Conservation (phyloP, 1,140 invertebrate species). For the Heliconius himera region DNA sequence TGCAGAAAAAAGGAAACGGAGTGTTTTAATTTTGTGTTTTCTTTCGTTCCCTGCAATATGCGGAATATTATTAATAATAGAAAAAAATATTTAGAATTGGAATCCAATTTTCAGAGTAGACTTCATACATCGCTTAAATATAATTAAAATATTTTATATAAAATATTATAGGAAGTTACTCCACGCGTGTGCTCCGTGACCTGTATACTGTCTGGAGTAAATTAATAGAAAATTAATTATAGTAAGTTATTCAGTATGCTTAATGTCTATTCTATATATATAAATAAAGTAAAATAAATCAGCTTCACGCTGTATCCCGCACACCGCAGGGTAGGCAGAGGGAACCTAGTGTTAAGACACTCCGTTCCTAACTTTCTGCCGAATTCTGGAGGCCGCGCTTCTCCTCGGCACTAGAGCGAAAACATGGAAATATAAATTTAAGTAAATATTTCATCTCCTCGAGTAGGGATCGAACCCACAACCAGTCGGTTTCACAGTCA, state of each 20-base stretch:
- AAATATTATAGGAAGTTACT: background rate
- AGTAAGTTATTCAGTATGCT: background rate
- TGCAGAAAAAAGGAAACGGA: background rate
- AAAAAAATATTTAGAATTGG: background rate
- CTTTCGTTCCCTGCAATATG: background rate
- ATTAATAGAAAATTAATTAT: conserved; percentile 12
- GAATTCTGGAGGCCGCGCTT: no score
- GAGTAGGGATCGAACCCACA: no score
- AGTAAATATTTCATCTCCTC: no score
- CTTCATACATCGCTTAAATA: background rate
- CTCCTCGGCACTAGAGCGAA: no score
- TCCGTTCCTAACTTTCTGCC: no score
- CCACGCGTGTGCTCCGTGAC: background rate
- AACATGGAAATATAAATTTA: no score
- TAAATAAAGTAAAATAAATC: background rate
- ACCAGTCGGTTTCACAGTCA: no score
- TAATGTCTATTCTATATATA: background rate
- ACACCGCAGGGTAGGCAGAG: no score
- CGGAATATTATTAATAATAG: background rate
- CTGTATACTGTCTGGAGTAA: background rate
- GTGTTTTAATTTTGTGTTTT: background rate
- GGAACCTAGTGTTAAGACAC: no score
- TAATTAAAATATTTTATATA: background rate
- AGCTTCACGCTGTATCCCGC: no score
- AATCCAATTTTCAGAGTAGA: background rate